Evolutionary conservation across 2,113 vertebrate species (phyloP).

Genomic region (Nothoprocta perdicaria): DNA sequence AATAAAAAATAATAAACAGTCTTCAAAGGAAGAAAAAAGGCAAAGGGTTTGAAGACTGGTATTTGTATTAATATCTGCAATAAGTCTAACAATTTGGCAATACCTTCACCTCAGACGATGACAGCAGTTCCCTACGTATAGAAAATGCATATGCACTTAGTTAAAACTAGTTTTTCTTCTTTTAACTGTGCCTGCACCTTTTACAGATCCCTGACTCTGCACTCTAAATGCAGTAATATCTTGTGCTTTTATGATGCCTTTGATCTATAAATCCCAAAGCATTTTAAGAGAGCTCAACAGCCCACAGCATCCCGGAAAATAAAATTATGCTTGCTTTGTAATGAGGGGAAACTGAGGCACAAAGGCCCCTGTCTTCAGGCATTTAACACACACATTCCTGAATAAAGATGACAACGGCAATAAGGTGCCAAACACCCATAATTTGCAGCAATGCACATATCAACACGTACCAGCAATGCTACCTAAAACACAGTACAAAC

Average conservation of each 20-base stretch:
- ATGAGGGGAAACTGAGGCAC: not conserved
- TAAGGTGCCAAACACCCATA: not conserved
- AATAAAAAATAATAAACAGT: conserved; percentile 18
- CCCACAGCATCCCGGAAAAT: not conserved
- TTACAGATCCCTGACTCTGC: not conserved
- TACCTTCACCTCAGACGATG: conserved; percentile 17
- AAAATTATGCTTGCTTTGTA: not conserved
- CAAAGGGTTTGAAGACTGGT: conserved; percentile 34
- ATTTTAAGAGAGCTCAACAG: not conserved
- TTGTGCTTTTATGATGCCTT: not conserved
- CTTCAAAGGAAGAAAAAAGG: conserved; percentile 54
- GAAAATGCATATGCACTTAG: not conserved
- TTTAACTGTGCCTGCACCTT: conserved; percentile 7
- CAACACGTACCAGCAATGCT: not conserved
- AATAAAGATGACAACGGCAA: not conserved
- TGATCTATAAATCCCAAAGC: not conserved
- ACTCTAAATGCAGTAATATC: not conserved
- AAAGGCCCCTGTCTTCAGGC: not conserved
- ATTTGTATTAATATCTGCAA: conserved; percentile 64
- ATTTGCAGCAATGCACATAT: not conserved
- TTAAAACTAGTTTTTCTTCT: not conserved
- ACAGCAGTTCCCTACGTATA: not conserved
- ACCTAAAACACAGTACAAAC: not conserved
- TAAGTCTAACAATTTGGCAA: conserved; percentile 61
- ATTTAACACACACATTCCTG: not conserved